Conservation (phyloP, 2,113 vertebrate species). For the Sceloporus undulatus region DNA sequence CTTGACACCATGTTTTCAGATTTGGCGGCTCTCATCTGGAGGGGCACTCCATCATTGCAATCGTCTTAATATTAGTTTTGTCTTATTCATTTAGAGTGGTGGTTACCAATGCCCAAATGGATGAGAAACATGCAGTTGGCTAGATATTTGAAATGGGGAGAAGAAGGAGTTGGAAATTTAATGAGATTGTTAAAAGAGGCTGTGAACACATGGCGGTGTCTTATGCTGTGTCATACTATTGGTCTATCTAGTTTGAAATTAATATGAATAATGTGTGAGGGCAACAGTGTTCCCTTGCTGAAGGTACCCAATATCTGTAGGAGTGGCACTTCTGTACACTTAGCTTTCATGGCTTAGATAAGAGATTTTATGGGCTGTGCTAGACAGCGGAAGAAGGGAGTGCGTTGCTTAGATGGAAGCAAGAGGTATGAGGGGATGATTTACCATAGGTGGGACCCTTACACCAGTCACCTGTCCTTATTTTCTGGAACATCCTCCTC, state of each 20-base stretch:
- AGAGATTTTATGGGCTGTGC: no score
- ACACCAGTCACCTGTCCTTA: no score
- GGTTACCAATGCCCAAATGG: constrained; percentile 10
- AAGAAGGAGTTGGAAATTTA: not conserved
- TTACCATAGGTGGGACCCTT: no score
- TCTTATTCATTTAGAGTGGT: constrained; percentile 13
- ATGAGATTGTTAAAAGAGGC: not conserved
- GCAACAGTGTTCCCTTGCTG: not conserved
- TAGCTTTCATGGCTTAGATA: not conserved
- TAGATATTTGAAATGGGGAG: constrained; percentile 23
- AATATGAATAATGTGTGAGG: no score
- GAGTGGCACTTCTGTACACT: not conserved
- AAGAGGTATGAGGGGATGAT: no score
- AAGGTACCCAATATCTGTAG: not conserved
- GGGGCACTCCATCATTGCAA: constrained; percentile 54
- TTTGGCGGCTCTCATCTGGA: constrained; percentile 50
- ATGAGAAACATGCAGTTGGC: constrained; percentile 36
- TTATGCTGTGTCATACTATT: not conserved
- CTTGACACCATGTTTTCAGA: constrained; percentile 54
- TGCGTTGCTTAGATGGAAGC: not conserved
- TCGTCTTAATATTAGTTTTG: constrained; percentile 24
- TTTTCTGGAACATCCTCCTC: no score
- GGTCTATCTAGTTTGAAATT: no score
- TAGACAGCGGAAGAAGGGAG: not conserved
- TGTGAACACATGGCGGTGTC: not conserved